phyloP scores from a whole-genome alignment of 1,140 invertebrate species.

The Drosophila pseudoananassae region DNA sequence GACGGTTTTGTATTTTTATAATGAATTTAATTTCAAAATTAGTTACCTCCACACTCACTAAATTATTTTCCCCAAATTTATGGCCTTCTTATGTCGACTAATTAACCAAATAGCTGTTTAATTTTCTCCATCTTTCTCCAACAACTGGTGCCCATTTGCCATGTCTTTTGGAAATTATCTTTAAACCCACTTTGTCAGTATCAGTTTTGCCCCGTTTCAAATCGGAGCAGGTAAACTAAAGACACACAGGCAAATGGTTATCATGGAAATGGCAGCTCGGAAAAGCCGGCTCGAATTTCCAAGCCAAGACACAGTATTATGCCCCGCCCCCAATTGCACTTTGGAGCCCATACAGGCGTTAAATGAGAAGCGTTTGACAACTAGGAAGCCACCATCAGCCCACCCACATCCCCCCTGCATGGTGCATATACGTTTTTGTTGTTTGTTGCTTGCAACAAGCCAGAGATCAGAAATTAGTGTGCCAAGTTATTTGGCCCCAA shows the following conservation, averaged over 20 bases:
- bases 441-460: slow-evolving; percentile 21
- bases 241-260: slow-evolving; percentile 43
- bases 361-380: slow-evolving; percentile 75
- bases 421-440: background rate
- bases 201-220: slow-evolving; percentile 21
- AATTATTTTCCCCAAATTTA: no score
- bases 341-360: slow-evolving; percentile 66
- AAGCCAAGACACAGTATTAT: slow-evolving; percentile 10
- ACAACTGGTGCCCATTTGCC: slow-evolving; percentile 3
- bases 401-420: background rate
- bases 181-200: slow-evolving; percentile 34
- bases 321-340: slow-evolving; percentile 11
- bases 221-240: slow-evolving; percentile 34
- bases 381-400: slow-evolving; percentile 8
- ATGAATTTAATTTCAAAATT: background rate
- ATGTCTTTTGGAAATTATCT: slow-evolving; percentile 27
- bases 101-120: background rate
- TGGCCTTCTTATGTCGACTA: background rate
- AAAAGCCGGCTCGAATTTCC: slow-evolving; percentile 25
- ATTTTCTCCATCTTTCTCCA: background rate
- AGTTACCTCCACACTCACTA: no score
- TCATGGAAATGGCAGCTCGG: slow-evolving; percentile 33
- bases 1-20: background rate
- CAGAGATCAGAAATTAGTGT: slow-evolving; percentile 76
- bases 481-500: slow-evolving; percentile 53